Evolutionary conservation across 2,113 vertebrate species (phyloP), one percentile per base, ranked within the genome.

Genomic region (Phalacrocorax aristotelis): DNA sequence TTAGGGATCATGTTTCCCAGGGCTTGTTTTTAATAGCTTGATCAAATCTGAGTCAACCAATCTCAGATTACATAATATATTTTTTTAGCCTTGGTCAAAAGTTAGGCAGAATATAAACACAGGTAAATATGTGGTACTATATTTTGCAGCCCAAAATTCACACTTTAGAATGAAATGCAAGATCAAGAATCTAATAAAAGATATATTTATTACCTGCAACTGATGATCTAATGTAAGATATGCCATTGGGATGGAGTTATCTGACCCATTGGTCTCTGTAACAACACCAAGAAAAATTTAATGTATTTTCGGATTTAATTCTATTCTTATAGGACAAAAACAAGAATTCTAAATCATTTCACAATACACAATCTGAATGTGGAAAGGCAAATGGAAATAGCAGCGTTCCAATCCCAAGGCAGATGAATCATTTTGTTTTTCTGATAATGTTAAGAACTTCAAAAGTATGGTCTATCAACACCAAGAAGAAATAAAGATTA

Each of bases 181-280:
- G 74, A 64, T 44, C 58, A 84, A 89, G 57, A 21, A 66, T 49
- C 65, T 76, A 32, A 95, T 29, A 62, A 61, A 94, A 13, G 14
- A 27, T 22, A 7, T 34, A 76, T 48, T 89, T 89, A 91, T 98
- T 98, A 99, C 99, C 99, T 99, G 99, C 79, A 99, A 98, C 95
- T 99, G 99, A 97, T 99, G 99, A 98, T 99, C 99, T 98, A 99
- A 98, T 66, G 99, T 99, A 95, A 99, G 99, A 97, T 99, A 99
- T 10, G 99, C 99, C 99, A 99, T 99, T 97, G 99, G 99, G 98
- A 99, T 99, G 85, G 99, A 99, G 98, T 99, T 99, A 98, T 99
- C 99, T 71, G 99, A 99, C 89, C 99, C 99, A 95, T 99, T 99
- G 94, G 99, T 99, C 98, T 99, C 99, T 99, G 98, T 40, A 98